Conservation (phyloP, 2,888 invertebrate genomes). For the Arrhopalites spinosus region DNA sequence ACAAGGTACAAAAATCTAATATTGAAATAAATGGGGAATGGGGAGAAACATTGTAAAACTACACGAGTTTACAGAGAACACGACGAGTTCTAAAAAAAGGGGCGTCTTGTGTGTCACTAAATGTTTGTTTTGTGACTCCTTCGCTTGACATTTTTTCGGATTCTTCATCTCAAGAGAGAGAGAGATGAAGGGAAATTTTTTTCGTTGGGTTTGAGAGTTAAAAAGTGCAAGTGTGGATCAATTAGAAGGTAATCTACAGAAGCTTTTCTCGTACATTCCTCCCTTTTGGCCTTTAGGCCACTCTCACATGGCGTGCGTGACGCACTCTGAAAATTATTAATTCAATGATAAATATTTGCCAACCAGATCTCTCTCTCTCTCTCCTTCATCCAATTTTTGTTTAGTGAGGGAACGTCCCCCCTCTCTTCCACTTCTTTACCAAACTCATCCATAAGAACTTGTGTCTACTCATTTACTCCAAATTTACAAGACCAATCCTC, state of each 20-base stretch:
- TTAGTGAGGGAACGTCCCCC: neutral
- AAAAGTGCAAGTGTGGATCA: neutral
- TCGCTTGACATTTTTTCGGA: no score
- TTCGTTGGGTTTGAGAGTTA: no score
- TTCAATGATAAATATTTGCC: constrained; percentile 3
- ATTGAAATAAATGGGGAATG: no score
- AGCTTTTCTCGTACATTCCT: constrained; percentile 3
- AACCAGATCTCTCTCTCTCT: neutral
- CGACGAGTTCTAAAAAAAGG: neutral
- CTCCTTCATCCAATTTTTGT: neutral
- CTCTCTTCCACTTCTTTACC: no score
- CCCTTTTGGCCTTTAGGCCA: neutral
- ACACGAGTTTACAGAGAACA: neutral
- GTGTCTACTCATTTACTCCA: no score
- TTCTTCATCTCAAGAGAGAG: no score
- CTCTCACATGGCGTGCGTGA: no score
- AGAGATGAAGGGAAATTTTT: no score
- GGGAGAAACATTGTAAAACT: neutral
- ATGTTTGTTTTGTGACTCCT: no score
- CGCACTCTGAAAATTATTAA: neutral
- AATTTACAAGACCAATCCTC: no score
- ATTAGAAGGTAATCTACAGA: constrained; percentile 18
- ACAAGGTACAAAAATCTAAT: no score
- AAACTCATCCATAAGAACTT: no score
- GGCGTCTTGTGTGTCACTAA: neutral